Evolutionary conservation across 2,113 vertebrate genomes (phyloP).

Genomic region (Saguinus midas): DNA sequence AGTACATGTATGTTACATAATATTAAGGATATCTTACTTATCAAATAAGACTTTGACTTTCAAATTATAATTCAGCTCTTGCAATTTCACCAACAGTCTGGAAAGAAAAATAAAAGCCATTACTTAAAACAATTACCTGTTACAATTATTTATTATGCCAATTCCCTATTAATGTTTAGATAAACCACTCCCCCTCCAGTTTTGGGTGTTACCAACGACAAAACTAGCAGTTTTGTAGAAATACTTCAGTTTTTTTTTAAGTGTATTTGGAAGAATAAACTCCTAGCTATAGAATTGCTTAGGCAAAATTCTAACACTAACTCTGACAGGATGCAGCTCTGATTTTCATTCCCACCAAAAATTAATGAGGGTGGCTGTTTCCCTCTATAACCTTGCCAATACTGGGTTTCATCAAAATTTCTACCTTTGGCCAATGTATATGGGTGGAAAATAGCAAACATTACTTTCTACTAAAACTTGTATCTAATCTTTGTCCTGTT

Average conservation of each 20-base stretch:
- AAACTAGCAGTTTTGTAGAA: neutral
- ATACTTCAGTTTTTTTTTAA: neutral
- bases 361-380: neutral
- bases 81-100: conserved; percentile 95
- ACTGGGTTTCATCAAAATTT: neutral
- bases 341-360: neutral
- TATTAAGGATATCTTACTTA: conserved; percentile 88
- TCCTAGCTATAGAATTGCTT: neutral
- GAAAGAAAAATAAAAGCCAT: conserved; percentile 59
- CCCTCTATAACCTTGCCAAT: neutral
- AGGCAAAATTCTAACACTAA: neutral
- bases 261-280: neutral
- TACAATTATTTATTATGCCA: neutral
- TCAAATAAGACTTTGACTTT: conserved; percentile 96
- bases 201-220: neutral
- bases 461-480: neutral
- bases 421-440: neutral
- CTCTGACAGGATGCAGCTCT: neutral
- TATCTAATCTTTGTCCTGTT: neutral
- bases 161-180: neutral
- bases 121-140: neutral
- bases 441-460: neutral
- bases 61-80: conserved; percentile 96
- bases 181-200: neutral
- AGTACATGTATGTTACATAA: neutral